phyloP scores from a whole-genome alignment of 2,113 vertebrate genomes.

The Ctenodactylus gundi region DNA sequence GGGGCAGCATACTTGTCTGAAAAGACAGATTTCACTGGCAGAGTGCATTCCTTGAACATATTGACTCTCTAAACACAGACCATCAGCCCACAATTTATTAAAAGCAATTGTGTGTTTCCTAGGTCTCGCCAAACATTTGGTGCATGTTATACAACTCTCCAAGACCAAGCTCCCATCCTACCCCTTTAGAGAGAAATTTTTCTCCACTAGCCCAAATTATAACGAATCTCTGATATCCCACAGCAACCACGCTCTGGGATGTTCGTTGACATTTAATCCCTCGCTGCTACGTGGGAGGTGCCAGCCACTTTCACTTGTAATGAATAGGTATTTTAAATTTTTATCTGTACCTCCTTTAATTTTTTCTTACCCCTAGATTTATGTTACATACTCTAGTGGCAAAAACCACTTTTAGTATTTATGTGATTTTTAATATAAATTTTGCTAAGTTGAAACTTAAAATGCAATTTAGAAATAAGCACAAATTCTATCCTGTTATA shows the following conservation, averaged over 20 bases:
- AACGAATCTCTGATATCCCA: not conserved
- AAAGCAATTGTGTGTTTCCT: slow-evolving; percentile 77
- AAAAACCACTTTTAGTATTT: not conserved
- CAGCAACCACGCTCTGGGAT: not conserved
- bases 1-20: not conserved
- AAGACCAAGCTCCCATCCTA: not conserved
- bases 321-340: not conserved
- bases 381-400: not conserved
- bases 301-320: not conserved
- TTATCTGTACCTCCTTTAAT: slow-evolving; percentile 2
- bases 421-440: not conserved
- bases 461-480: slow-evolving; percentile 19
- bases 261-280: not conserved
- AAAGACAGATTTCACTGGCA: slow-evolving; percentile 50
- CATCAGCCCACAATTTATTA: slow-evolving; percentile 68
- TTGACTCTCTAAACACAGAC: slow-evolving; percentile 62
- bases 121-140: slow-evolving; percentile 76
- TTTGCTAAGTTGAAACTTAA: not conserved
- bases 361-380: not conserved
- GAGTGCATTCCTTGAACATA: slow-evolving; percentile 36
- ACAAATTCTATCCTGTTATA: not conserved
- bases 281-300: not conserved
- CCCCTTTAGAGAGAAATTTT: slow-evolving; percentile 12
- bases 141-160: slow-evolving; percentile 64
- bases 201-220: not conserved